Conservation (phyloP, 2,888 invertebrate species). For the Pterostichus madidus region DNA sequence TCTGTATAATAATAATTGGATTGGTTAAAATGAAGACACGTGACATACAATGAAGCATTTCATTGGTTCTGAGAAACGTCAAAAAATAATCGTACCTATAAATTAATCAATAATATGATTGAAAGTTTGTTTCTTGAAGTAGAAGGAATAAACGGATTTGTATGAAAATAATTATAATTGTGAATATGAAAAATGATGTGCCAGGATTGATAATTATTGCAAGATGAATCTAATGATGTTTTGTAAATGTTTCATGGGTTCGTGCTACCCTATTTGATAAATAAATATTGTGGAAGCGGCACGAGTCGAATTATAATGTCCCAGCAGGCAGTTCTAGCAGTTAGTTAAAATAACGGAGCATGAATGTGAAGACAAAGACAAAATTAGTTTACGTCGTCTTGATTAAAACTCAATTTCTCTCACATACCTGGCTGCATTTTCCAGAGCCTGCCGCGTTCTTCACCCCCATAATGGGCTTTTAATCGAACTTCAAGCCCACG, state of each 20-base stretch:
- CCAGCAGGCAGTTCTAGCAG: background rate
- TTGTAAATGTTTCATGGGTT: background rate
- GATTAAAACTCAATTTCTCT: conserved; percentile 22
- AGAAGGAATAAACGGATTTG: no score
- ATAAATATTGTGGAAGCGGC: background rate
- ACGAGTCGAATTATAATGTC: background rate
- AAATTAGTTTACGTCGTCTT: conserved; percentile 10
- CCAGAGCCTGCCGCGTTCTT: background rate
- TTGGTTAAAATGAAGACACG: no score
- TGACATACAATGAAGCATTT: no score
- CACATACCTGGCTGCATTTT: conserved; percentile 17
- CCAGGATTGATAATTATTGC: background rate
- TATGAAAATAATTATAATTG: no score
- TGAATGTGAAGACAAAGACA: conserved; percentile 16
- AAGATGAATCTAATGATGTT: background rate
- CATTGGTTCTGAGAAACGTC: no score
- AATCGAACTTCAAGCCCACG: conserved; percentile 12
- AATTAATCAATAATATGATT: no score
- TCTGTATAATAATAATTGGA: no score
- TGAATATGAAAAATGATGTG: no score
- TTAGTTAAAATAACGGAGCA: conserved; percentile 6
- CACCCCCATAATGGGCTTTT: background rate
- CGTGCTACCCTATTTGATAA: no score
- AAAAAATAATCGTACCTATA: no score
- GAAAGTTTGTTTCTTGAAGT: no score